Conservation (phyloP, 2,888 invertebrate species). For the Cheilosia impressa region DNA sequence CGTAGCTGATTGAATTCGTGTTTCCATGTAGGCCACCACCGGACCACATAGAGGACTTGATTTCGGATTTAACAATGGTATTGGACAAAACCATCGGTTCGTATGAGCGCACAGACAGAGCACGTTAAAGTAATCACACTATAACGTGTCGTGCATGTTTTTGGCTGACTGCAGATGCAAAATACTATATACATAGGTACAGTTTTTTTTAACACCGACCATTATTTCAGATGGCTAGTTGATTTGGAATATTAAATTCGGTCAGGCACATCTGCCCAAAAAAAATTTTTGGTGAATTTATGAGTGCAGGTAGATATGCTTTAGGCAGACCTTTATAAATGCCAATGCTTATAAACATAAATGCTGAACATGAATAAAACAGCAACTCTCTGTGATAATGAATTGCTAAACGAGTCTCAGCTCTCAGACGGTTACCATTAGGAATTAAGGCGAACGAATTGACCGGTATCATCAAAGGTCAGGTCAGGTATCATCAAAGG, state of each 20-base stretch:
- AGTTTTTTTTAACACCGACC: constrained; percentile 1
- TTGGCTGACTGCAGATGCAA: constrained; percentile 19
- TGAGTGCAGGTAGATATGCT: too few species aligned
- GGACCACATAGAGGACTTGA: constrained; percentile 5
- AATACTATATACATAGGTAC: background rate
- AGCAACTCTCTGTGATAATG: too few species aligned
- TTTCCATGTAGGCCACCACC: constrained; percentile 13
- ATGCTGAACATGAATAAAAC: too few species aligned
- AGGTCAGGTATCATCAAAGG: too few species aligned
- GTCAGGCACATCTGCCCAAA: background rate
- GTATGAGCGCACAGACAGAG: background rate
- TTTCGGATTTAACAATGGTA: constrained; percentile 25
- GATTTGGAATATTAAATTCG: constrained; percentile 15
- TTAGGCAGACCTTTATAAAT: too few species aligned
- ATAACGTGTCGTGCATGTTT: constrained; percentile 30
- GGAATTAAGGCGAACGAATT: too few species aligned
- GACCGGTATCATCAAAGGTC: too few species aligned
- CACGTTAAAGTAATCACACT: constrained; percentile 22
- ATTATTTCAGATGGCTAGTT: constrained; percentile 16
- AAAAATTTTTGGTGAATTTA: too few species aligned
- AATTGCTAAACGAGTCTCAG: too few species aligned
- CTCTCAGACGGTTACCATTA: too few species aligned
- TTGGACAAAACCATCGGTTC: constrained; percentile 19
- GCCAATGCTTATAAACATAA: too few species aligned
- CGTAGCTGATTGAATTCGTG: constrained; percentile 28